Base-by-base conservation (phyloP, 2,888 invertebrate species). In the Lagria hirta region DNA sequence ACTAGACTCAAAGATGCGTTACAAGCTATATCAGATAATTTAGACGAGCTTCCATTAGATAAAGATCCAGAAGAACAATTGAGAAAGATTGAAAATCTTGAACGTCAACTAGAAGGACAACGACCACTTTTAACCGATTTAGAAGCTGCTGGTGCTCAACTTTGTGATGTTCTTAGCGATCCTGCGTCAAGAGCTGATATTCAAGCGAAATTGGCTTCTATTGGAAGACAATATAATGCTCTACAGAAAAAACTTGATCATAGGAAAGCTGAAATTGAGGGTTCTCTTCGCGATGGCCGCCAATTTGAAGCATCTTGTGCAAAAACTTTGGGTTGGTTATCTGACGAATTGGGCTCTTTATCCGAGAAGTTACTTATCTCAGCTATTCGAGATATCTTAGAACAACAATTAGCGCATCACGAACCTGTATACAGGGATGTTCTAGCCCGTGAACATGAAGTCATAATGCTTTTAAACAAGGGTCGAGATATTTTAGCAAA, bases 381-480 rank as follows among this genome's bases (percentile, higher is more conserved):
- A 0, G 96, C 96, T 0, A 88, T 94, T 64, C 75, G 82, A 23
- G 82, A 82, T 52, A 81, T 86, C 37, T 75, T 98, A 28, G 87
- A 86, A 58, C 88, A 89, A 61, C 96, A 97, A 75, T 77, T 92
- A 37, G 85, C 88, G 52, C 82, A 88, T 17, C 93, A 93, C 65
- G 93, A 92, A 73, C 92, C 93, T 0, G 78, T 92, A 33, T 94
- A 95, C 70, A 78, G 88, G 17, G 91, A 91, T 61, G 87, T 95
- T 1, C 84, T 91, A 74, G 83, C 86, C 51, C 81, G 89, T 49
- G 94, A 94, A 62, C 93, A 94, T 62, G 95, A 96, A 72, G 85
- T 95, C 0, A 92, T 95, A 54, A 93, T 95, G 85, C 75, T 96
- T 8, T 70, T 96, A 16, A 94, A 95, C 65, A 94, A 93, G 72